Evolutionary conservation across 2,113 vertebrate genomes (phyloP), one percentile per base, ranked within the genome.

Genomic region (Micronisus gabar): DNA sequence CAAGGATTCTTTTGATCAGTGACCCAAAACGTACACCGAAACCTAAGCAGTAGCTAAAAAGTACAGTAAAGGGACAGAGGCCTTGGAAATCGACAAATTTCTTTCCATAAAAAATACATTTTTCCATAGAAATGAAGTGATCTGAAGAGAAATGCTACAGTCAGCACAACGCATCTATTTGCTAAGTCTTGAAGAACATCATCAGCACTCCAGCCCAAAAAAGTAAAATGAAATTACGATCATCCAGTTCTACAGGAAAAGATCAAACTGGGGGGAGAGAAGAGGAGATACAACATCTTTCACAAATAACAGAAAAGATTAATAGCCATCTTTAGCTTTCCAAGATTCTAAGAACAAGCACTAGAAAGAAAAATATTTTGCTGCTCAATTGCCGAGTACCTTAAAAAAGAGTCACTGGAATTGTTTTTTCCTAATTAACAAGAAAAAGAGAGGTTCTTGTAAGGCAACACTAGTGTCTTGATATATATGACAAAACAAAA

Each of bases 401-500:
- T 48, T 86, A 17, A 45, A 83, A 67, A 20, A n/a, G n/a, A n/a
- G n/a, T n/a, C 81, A 72, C 43, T 79, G 19, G 40, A 81, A 56
- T 63, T 86, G 23, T 92, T 93, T 88, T 85, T 65, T 59, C 74
- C 67, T 79, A 63, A 88, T 96, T 96, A 94, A 81, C 26, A 75
- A 88, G 40, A 92, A 85, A 74, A 92, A 89, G 3, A 53, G 27
- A 78, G 21, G 23, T 59, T 53, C 25, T 56, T 55, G 20, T 43
- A 83, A 88, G 25, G 29, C 58, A 96, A 41, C 23, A 40, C 47
- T 73, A 81, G 25, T 27, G 30, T 52, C 53, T 67, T 94, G 53
- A 40, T 41, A 50, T 11, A 38, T 10, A 23, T 30, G 32, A 66
- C 32, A 83, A 92, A 79, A 91, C 26, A 84, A 63, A 52, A 86